A percentile compares a stretch with the other conserved stretches of the same genome.
Evolutionary conservation across 2,797 vertebrate species (phyloP).

Genomic region (Sebastes oblongus): DNA sequence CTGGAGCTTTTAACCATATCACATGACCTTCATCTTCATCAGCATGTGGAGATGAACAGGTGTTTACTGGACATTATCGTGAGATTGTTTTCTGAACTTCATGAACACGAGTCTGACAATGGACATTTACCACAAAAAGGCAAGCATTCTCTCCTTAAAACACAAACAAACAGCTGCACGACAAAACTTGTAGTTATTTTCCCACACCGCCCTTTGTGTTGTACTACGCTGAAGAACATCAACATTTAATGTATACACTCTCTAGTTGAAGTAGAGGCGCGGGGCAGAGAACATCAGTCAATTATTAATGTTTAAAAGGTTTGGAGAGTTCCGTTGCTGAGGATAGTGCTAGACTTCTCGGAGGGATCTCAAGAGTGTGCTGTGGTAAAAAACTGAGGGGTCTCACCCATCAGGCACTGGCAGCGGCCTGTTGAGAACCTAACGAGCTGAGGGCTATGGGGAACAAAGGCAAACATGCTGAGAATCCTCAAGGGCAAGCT

Average conservation of each 20-base stretch:
- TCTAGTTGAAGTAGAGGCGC: constrained; percentile 56
- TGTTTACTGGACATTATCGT: background rate
- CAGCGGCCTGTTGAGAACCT: background rate
- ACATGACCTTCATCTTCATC: background rate
- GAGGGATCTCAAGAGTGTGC: constrained; percentile 18
- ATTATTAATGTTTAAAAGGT: constrained; percentile 85
- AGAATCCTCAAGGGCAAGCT: background rate
- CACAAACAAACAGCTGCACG: background rate
- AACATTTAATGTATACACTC: constrained; percentile 76
- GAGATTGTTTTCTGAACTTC: background rate
- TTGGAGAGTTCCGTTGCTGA: constrained; percentile 63
- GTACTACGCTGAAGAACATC: constrained; percentile 52
- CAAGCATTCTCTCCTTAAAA: background rate
- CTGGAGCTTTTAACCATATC: background rate
- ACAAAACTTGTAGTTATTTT: background rate
- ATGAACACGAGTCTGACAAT: background rate
- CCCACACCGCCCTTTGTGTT: constrained; percentile 28
- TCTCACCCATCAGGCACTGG: background rate
- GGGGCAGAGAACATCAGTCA: constrained; percentile 70
- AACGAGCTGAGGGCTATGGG: constrained; percentile 4
- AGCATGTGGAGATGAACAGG: background rate
- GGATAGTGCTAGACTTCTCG: constrained; percentile 49
- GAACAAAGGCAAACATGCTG: constrained; percentile 5
- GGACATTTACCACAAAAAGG: background rate
- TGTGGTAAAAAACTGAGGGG: constrained; percentile 9